These are phyloP conservation scores for Pedetes capensis DNA, from an alignment of 2,113 vertebrate genomes.

Conservation along the genomic window DNA sequence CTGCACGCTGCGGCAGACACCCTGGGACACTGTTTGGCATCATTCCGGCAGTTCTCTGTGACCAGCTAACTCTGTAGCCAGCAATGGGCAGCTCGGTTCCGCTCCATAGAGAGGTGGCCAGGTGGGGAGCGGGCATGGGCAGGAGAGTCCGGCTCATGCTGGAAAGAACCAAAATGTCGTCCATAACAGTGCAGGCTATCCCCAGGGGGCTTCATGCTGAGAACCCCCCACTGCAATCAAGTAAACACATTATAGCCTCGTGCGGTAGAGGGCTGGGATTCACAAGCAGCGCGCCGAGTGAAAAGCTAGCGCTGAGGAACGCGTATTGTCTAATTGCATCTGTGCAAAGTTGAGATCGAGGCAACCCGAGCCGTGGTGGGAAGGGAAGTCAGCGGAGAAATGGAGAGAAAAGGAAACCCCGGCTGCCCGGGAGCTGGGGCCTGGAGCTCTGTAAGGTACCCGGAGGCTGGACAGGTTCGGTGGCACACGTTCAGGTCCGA, in stretches of 20 bases:
- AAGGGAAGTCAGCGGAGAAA: not conserved
- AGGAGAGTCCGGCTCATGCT: fast-evolving
- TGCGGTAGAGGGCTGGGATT: not conserved
- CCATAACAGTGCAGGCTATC: fast-evolving
- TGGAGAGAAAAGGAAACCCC: not conserved
- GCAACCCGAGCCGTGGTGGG: not conserved
- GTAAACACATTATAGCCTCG: fast-evolving
- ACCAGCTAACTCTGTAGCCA: not conserved
- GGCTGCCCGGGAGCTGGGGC: no score
- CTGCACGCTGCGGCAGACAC: fast-evolving
- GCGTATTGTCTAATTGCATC: fast-evolving
- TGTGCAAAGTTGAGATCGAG: no score
- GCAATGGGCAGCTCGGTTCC: not conserved
- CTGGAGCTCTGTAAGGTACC: no score
- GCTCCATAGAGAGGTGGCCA: not conserved
- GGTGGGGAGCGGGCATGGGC: fast-evolving
- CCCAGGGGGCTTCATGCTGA: fast-evolving
- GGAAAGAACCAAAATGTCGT: not conserved
- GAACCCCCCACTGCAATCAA: fast-evolving
- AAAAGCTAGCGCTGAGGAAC: fast-evolving
- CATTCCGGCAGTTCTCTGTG: fast-evolving
- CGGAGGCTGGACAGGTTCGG: fast-evolving
- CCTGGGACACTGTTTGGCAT: fast-evolving
- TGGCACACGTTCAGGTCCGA: fast-evolving
- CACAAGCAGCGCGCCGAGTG: fast-evolving